Evolutionary conservation across 2,113 vertebrate species (phyloP), one percentile per base, ranked within the genome.

Genomic region (Scartelaos histophorus): DNA sequence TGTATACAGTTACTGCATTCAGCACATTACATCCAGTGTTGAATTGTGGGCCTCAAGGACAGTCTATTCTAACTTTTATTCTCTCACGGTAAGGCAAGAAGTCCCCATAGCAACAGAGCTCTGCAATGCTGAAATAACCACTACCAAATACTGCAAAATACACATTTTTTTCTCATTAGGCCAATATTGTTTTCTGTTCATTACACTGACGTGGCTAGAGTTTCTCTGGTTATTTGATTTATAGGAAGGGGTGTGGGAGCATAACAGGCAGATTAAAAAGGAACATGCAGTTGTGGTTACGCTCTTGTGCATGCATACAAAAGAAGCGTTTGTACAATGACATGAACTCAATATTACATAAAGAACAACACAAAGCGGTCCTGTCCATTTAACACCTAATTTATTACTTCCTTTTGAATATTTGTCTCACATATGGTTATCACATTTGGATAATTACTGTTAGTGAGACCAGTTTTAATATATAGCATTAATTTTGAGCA

Each of bases 71-170:
- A 79, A 89, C 80, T 89, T 84, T 75, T 21, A 68, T 77, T 71
- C 53, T 56, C 74, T 65, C 58, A 53, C 19, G 60, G 61, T 78
- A 68, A 84, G 70, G 49, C 76, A 29, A 74, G 83, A 35, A 74
- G 83, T 92, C 85, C 81, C 87, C 89, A 88, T 91, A 74, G 91
- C 85, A 90, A 92, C 88, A 76, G 73, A 76, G 76, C 77, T 76
- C 73, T 79, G 74, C 70, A 73, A 62, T 75, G 54, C 73, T 87
- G 75, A 85, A 73, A 80, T 69, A 84, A 83, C 69, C 54, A 74
- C 82, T 67, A 71, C 47, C 75, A 81, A 83, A 29, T 76, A 75
- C 61, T 43, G 61, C 34, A 38, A 64, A 64, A 11, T 43, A 13
- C 19, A n/a, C 34, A 38, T 64, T n/a, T n/a, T 21, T 19, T 5